phyloP scores from a whole-genome alignment of 2,888 invertebrate genomes.

The Trissoscelio sp. region DNA sequence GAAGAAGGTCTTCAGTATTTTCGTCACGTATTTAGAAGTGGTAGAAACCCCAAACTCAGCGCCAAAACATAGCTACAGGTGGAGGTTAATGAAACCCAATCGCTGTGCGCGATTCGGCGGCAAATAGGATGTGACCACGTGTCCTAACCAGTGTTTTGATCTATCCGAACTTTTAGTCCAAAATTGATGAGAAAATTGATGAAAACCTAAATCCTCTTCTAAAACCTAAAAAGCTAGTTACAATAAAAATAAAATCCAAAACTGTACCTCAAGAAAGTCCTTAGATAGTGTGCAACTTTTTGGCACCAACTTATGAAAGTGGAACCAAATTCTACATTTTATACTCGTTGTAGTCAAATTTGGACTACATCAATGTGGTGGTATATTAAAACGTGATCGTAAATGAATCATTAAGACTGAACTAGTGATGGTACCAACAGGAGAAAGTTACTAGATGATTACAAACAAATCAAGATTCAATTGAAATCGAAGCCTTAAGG shows the following conservation, averaged over 20 bases:
- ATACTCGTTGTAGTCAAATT: background rate
- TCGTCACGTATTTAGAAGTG: background rate
- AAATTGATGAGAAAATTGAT: too few relatives aligned
- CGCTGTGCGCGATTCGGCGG: constrained; percentile 12
- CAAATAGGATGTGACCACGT: constrained; percentile 31
- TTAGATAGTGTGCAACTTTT: too few relatives aligned
- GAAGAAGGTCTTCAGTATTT: background rate
- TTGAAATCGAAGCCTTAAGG: constrained; percentile 8
- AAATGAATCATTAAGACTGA: constrained; percentile 1
- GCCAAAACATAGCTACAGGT: constrained; percentile 50
- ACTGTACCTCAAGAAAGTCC: too few relatives aligned
- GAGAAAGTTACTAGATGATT: background rate
- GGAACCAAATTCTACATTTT: background rate
- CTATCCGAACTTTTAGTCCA: background rate
- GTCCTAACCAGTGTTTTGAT: constrained; percentile 8
- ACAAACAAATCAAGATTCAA: background rate
- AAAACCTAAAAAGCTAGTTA: too few relatives aligned
- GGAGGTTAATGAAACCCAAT: constrained; percentile 39
- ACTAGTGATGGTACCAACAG: background rate
- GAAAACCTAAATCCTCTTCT: too few relatives aligned
- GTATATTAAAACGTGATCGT: background rate
- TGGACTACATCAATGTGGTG: background rate
- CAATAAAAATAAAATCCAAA: too few relatives aligned
- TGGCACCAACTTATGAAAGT: too few relatives aligned
- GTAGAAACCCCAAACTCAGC: background rate